Evolutionary conservation across 2,797 vertebrate species (phyloP).

Genomic region (Chromobotia macracanthus): DNA sequence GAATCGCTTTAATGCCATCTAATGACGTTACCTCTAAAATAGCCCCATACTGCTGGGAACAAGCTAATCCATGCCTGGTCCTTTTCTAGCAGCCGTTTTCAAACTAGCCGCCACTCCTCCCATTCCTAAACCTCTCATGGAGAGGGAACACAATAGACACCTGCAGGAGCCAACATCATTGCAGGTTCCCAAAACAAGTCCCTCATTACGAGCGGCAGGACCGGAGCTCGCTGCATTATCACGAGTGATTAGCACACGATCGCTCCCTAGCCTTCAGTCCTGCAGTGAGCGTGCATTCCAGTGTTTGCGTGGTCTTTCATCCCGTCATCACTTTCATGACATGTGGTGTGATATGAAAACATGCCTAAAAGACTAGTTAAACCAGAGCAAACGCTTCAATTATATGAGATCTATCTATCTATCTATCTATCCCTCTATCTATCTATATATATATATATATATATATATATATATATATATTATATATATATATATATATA

Average conservation of each 20-base stretch:
- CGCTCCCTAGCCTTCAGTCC: constrained; percentile 72
- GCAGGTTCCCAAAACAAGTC: constrained; percentile 69
- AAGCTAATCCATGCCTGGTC: constrained; percentile 77
- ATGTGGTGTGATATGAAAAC: constrained; percentile 50
- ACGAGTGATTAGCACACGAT: constrained; percentile 75
- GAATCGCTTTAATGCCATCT: constrained; percentile 74
- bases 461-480: neutral
- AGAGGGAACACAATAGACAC: constrained; percentile 70
- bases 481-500: neutral
- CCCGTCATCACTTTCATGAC: constrained; percentile 41
- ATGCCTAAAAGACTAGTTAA: constrained; percentile 20
- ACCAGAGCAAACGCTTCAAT: neutral
- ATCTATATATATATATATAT: neutral
- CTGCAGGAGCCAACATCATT: constrained; percentile 67
- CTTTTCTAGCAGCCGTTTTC: constrained; percentile 69
- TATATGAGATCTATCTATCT: constrained; percentile 68
- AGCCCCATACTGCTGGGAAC: constrained; percentile 84
- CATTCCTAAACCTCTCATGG: constrained; percentile 66
- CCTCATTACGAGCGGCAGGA: constrained; percentile 68
- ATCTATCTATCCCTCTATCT: constrained; percentile 5
- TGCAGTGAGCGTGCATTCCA: constrained; percentile 48
- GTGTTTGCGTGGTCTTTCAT: constrained; percentile 48
- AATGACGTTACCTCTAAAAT: constrained; percentile 78
- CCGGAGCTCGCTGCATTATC: constrained; percentile 67
- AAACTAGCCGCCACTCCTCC: constrained; percentile 64